Evolutionary conservation across 1,140 invertebrate species (phyloP).

Genomic region (Hypothenemus hampei): DNA sequence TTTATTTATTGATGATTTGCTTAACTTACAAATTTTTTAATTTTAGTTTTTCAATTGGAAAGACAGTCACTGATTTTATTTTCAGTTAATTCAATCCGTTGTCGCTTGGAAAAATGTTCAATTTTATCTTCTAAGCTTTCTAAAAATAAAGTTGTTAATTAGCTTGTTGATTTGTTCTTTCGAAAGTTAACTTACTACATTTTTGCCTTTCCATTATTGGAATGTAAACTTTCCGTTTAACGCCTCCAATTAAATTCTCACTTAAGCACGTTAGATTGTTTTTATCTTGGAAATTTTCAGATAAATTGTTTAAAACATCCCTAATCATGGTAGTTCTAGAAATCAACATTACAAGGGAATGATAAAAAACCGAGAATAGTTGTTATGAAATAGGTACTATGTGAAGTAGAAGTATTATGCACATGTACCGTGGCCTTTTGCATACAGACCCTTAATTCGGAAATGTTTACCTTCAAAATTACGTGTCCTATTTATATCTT

Average conservation of each 20-base stretch:
- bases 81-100: constrained; percentile 21
- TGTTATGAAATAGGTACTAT: no score
- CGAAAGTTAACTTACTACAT: constrained; percentile 56
- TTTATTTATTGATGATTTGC: neutral
- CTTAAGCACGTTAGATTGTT: constrained; percentile 46
- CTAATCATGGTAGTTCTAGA: constrained; percentile 70
- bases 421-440: no score
- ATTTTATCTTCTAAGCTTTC: constrained; percentile 42
- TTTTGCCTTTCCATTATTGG: constrained; percentile 66
- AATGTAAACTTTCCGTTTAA: constrained; percentile 63
- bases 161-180: neutral
- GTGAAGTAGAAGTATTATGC: no score
- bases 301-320: constrained; percentile 58
- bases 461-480: no score
- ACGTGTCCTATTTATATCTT: no score
- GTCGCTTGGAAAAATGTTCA: constrained; percentile 36
- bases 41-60: constrained; percentile 35
- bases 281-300: constrained; percentile 35
- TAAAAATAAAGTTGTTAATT: constrained; percentile 22
- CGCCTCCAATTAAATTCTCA: constrained; percentile 62
- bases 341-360: no score
- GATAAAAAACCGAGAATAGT: no score
- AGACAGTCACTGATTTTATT: constrained; percentile 2
- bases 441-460: no score
- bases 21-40: constrained; percentile 10